Conservation (phyloP, 2,797 vertebrate species). For the Brachyrhaphis roseni region DNA sequence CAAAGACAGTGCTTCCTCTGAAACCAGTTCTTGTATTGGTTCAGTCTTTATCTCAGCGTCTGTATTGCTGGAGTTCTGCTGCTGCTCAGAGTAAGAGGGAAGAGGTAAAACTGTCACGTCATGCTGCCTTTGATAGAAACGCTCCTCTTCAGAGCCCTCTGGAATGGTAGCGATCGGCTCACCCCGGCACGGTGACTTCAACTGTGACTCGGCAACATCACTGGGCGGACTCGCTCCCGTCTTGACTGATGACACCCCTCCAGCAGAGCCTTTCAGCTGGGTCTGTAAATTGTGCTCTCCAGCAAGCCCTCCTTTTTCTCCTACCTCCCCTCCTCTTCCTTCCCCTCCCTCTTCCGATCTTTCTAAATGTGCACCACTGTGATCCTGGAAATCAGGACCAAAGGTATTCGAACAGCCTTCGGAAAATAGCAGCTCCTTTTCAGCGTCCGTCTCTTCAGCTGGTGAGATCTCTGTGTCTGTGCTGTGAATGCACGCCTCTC, state of each 20-base stretch:
- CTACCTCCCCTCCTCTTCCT: conserved; percentile 58
- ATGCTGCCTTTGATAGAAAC: conserved; percentile 54
- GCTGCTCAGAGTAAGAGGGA: conserved; percentile 27
- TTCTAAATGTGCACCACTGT: conserved; percentile 63
- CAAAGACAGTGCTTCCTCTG: conserved; percentile 44
- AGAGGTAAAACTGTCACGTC: conserved; percentile 55
- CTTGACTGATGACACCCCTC: conserved; percentile 73
- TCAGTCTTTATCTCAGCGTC: conserved; percentile 38
- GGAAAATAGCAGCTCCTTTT: conserved; percentile 56
- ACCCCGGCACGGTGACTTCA: conserved; percentile 67
- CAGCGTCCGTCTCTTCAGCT: conserved; percentile 61
- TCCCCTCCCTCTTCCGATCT: conserved; percentile 52
- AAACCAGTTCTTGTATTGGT: conserved; percentile 43
- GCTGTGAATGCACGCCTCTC: conserved; percentile 47
- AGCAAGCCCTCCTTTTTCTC: conserved; percentile 59
- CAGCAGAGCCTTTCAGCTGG: conserved; percentile 69
- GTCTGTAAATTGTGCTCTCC: conserved; percentile 72
- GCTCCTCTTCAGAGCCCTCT: conserved; percentile 59
- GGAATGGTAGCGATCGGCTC: conserved; percentile 63
- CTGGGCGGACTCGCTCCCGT: conserved; percentile 70
- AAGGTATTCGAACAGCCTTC: conserved; percentile 61
- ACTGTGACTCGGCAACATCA: conserved; percentile 78
- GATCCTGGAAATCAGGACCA: conserved; percentile 68
- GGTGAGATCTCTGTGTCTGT: conserved; percentile 55
- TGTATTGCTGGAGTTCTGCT: conserved; percentile 59